Base-by-base conservation (phyloP, 2,797 vertebrate species). In the Tadarida brasiliensis region DNA sequence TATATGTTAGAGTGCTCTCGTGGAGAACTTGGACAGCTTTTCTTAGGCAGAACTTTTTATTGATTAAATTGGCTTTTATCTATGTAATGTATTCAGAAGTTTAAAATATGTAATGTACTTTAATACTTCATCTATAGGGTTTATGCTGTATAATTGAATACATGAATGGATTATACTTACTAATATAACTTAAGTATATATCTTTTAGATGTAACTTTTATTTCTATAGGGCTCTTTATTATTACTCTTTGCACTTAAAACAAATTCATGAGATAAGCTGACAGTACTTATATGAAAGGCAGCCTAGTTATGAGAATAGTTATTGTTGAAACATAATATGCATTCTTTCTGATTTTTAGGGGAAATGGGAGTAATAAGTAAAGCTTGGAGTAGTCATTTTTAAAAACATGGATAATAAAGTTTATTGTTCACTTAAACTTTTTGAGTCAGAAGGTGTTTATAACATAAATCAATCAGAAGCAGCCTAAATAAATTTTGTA, bases 61-160 rank as follows among this genome's bases (percentile, higher is more conserved):
- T 85, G 30, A 63, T 92, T 87, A 61, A 63, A 30, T 76, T 94
- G 76, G 61, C 22, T 94, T 94, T 94, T 95, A 70, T 61, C 17
- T 80, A 14, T 35, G 11, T 84, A 82, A 56, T 14, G 9, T 87
- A 59, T 92, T 88, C 54, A 71, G 67, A 91, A 76, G 35, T 65
- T 93, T 74, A 88, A 89, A 74, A 59, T 85, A 78, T 14, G 26
- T 73, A 74, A 61, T 51, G 4, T 85, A 22, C 28, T 68, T 67
- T 16, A 33, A 44, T 76, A 57, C 63, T 73, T 87, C 6, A 92
- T 17, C 30, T 83, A 35, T 80, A 74, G 44, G 28, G 2, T 78
- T 84, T 67, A 26, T 54, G 61, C 39, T 78, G 5, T 70, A 16
- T 73, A 91, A 74, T 77, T 90, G 35, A 91, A 80, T 89, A 74